Evolutionary conservation across 2,113 vertebrate genomes (phyloP).

Genomic region (Nettapus auritus): DNA sequence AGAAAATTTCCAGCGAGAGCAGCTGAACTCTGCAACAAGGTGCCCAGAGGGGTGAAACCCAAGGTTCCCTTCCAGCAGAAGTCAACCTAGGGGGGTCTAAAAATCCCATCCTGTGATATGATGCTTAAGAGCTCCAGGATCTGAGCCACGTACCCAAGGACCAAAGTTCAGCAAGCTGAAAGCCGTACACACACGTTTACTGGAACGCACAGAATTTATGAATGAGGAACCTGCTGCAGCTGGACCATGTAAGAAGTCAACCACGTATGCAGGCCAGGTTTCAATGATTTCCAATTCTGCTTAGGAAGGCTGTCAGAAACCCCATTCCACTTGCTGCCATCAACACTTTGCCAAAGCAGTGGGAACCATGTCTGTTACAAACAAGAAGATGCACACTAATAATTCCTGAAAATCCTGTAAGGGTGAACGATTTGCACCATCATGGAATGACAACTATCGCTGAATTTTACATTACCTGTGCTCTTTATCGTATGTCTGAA

Average conservation of each 20-base stretch:
- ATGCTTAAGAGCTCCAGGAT: not conserved
- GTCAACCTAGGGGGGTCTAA: not conserved
- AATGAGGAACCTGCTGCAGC: not conserved
- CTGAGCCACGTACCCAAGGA: not conserved
- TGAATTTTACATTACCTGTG: not conserved
- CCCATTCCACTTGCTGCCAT: not conserved
- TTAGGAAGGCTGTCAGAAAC: not conserved
- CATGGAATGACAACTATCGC: not conserved
- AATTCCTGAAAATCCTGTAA: not conserved
- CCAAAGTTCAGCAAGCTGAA: not conserved
- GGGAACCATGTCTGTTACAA: not conserved
- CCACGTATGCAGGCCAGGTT: not conserved
- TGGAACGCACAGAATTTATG: not conserved
- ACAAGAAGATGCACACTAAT: not conserved
- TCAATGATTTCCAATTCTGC: not conserved
- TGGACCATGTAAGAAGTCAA: not conserved
- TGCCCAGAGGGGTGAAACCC: not conserved
- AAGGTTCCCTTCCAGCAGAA: not conserved
- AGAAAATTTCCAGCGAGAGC: not conserved
- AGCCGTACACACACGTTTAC: not conserved
- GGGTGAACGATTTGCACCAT: not conserved
- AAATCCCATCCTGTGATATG: not conserved
- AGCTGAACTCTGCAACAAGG: not conserved
- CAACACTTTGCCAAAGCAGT: not conserved
- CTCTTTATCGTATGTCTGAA: not conserved